Conservation (phyloP, 92 coral and sea anemone species). For the Phenganax subtilis region DNA sequence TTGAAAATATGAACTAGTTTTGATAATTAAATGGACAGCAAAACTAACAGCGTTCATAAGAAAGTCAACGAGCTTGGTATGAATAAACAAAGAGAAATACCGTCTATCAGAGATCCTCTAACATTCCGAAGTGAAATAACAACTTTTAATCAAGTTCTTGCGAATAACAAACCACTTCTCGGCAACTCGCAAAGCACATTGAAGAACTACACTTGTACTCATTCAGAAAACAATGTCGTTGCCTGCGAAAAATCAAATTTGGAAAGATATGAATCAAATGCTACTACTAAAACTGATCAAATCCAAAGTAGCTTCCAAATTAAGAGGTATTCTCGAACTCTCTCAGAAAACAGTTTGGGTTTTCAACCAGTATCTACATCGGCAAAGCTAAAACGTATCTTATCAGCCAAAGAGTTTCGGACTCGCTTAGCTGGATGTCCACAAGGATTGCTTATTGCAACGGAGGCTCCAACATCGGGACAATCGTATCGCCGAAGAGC, state of each 20-base stretch:
- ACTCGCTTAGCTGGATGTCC: constrained; percentile 38
- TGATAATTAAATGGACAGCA: not conserved
- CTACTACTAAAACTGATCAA: too few relatives aligned
- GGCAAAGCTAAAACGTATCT: not conserved
- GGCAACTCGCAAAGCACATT: not conserved
- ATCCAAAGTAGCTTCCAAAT: too few relatives aligned
- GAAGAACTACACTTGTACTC: not conserved
- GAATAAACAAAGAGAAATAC: constrained; percentile 5
- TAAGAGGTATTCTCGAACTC: constrained; percentile 6
- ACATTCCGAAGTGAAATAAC: not conserved
- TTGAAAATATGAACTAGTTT: not conserved
- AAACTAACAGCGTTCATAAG: not conserved
- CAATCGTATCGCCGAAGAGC: constrained; percentile 20
- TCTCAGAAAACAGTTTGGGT: not conserved
- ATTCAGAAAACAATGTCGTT: not conserved
- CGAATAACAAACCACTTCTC: not conserved
- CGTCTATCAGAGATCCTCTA: not conserved
- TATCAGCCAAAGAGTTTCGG: constrained; percentile 19
- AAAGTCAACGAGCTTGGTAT: not conserved
- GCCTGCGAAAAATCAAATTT: too few relatives aligned
- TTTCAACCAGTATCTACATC: not conserved
- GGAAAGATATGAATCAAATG: too few relatives aligned
- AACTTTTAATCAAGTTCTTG: not conserved
- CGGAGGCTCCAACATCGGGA: constrained; percentile 33
- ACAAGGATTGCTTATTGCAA: constrained; percentile 31